These are phyloP conservation scores for Brachionus rotundiformis DNA, from an alignment of 1,140 invertebrate genomes.

Conservation along the genomic window DNA sequence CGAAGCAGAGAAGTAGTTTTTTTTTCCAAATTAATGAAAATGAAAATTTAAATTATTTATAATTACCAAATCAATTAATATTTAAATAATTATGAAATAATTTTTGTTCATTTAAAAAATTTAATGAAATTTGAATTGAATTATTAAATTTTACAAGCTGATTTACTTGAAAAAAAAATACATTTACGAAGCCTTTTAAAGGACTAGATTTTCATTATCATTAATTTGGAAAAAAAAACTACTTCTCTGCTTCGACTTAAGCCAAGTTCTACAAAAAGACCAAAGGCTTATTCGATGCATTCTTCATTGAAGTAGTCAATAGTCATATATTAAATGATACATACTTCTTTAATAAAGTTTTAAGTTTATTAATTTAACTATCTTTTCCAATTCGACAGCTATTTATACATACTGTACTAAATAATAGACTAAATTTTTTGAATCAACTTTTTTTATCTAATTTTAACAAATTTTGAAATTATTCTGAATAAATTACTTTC, in stretches of 20 bases:
- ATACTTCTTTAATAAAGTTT: constrained; percentile 17
- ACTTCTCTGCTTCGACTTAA: constrained; percentile 12
- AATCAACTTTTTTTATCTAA: neutral
- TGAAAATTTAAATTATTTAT: no score
- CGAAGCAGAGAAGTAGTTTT: constrained; percentile 14
- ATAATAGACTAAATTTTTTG: neutral
- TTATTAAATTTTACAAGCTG: no score
- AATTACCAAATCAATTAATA: no score
- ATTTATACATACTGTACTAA: neutral
- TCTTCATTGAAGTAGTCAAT: constrained; percentile 19
- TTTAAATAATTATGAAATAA: no score
- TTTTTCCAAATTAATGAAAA: neutral
- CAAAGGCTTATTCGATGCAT: neutral
- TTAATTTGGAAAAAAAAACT: neutral
- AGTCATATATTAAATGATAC: neutral
- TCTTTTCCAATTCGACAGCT: neutral
- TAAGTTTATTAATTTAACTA: constrained; percentile 18
- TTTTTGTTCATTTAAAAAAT: no score
- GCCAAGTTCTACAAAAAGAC: neutral
- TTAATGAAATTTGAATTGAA: no score
- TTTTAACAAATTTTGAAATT: neutral
- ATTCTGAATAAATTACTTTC: neutral
- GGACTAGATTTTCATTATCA: neutral
- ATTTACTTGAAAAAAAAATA: no score
- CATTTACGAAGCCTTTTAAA: no score